Evolutionary conservation across 2,888 invertebrate genomes (phyloP), one percentile per base, ranked within the genome.

Genomic region (Melikaiella ostensackeni): DNA sequence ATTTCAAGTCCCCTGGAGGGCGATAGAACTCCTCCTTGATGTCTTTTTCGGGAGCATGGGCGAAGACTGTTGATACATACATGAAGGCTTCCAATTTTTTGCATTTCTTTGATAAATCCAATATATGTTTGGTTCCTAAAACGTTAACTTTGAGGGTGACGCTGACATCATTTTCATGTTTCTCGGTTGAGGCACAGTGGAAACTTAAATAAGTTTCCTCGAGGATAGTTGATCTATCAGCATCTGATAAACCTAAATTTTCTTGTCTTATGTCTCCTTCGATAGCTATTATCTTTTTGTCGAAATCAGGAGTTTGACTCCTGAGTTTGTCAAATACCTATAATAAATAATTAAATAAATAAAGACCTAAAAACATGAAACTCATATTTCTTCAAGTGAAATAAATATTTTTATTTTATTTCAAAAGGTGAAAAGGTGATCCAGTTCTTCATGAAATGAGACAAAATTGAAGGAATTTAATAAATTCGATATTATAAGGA

Each of bases 21-120:
- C 82, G 74, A 79, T 89, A 88, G 81, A 87, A 88, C 46, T 82
- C 82, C 21, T 89, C 89, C 38, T 88, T 84, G 33, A 86, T 77
- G 13, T 80, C 75, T 33, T 74, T 9, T 6, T 75, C 33, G 21
- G 63, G 63, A 13, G 33, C 33, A 61, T 88, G 86, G 0, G 88
- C 84, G 76, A 80, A 89, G 1, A 86, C 87, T 13, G 88, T 85
- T 7, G 89, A 89, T 6, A 89, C 79, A 61, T 87, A 85, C 6
- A 84, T 27, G 59, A 88, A 89, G 6, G 81, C 79, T 35, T 79
- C 63, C 2, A 89, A 79, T 6, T 81, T 79, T 13, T 75, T 79
- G 64, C 88, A 89, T 0, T 84, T 80, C 57, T 30, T 79, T 8
- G 87, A 87, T 38, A 89, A 78, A 59, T 88, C 87, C 46, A 88